phyloP scores from a whole-genome alignment of 2,113 vertebrate species.

The Stomatorhinus ivindoensis region DNA sequence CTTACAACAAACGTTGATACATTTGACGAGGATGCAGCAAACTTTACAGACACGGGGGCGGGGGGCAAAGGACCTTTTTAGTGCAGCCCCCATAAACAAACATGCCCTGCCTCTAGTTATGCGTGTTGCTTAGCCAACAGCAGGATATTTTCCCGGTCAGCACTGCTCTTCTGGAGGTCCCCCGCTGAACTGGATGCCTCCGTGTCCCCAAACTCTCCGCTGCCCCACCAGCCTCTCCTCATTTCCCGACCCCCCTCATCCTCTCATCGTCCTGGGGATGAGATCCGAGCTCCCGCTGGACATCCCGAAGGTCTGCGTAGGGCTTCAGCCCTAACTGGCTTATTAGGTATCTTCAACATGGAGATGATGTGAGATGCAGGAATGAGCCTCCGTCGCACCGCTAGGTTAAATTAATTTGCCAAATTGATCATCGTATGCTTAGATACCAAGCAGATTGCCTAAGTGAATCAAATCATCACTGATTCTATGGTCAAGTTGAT shows the following conservation, averaged over 20 bases:
- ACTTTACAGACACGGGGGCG: not conserved
- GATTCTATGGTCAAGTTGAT: not conserved
- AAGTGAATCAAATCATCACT: not conserved
- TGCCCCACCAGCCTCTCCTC: not conserved
- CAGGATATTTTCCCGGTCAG: not conserved
- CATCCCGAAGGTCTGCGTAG: slow-evolving; percentile 54
- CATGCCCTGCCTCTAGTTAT: not conserved
- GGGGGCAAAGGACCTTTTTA: not conserved
- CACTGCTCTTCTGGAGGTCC: not conserved
- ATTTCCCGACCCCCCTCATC: not conserved
- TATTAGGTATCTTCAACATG: slow-evolving; percentile 74
- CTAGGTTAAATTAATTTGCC: not conserved
- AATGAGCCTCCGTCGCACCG: not conserved
- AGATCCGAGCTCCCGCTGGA: slow-evolving; percentile 69
- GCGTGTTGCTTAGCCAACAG: not conserved
- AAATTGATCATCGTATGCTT: not conserved
- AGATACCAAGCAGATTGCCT: not conserved
- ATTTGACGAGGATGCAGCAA: not conserved
- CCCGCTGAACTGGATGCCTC: not conserved
- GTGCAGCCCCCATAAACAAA: not conserved
- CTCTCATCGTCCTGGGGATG: slow-evolving; percentile 70
- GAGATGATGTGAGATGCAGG: slow-evolving; percentile 68
- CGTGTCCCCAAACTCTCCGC: slow-evolving; percentile 1
- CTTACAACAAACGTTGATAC: not conserved
- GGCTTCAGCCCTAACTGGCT: slow-evolving; percentile 38